These are phyloP conservation scores for Pegoplata infirma DNA, from an alignment of 2,888 invertebrate genomes.

Conservation along the genomic window DNA sequence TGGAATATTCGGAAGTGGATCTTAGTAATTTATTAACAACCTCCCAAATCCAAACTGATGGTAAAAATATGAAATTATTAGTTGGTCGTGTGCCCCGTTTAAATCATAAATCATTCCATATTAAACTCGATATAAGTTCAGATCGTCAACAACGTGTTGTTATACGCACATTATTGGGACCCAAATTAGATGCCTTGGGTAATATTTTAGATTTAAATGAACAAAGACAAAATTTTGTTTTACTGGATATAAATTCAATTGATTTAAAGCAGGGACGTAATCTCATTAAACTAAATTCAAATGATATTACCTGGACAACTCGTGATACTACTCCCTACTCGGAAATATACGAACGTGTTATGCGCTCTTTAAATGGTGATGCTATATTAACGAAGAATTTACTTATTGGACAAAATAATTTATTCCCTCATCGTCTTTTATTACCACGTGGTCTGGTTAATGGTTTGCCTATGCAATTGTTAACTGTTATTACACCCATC, in stretches of 20 bases:
- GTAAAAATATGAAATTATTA: constrained; percentile 13
- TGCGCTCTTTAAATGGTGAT: constrained; percentile 77
- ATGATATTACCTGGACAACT: constrained; percentile 77
- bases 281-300: constrained; percentile 69
- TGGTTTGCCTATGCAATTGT: constrained; percentile 82
- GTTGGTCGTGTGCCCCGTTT: constrained; percentile 79
- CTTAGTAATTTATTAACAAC: constrained; percentile 73
- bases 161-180: constrained; percentile 84
- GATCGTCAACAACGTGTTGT: constrained; percentile 80
- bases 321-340: constrained; percentile 80
- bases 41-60: constrained; percentile 69
- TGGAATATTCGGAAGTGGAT: constrained; percentile 82
- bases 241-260: constrained; percentile 82
- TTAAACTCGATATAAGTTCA: constrained; percentile 81
- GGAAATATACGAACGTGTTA: constrained; percentile 78
- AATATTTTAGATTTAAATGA: constrained; percentile 72
- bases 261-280: constrained; percentile 80
- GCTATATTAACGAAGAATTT: constrained; percentile 74
- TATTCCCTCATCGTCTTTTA: constrained; percentile 82
- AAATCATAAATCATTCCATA: constrained; percentile 83
- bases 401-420: constrained; percentile 75
- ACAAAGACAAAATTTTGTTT: constrained; percentile 81
- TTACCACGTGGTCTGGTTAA: constrained; percentile 82
- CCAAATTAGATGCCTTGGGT: constrained; percentile 82
- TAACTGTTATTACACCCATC: constrained; percentile 81